phyloP scores from a whole-genome alignment of 2,113 vertebrate species.

The Callionymus lyra region DNA sequence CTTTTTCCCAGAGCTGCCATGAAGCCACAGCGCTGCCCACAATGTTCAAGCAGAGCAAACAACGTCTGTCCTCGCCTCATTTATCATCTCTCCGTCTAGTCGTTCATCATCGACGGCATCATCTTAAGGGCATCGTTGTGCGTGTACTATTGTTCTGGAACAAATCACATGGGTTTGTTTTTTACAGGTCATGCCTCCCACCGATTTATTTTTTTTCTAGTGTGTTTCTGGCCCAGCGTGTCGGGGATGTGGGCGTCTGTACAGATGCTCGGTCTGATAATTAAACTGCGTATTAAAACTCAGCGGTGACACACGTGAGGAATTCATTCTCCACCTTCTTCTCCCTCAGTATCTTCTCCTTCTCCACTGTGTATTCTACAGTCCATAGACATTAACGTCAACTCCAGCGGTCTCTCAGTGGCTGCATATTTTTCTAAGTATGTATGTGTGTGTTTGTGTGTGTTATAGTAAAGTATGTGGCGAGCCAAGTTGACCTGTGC shows the following conservation, averaged over 20 bases:
- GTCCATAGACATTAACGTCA: conserved; percentile 3
- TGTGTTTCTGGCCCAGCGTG: conserved; percentile 22
- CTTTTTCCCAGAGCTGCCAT: conserved; percentile 49
- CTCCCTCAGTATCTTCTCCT: conserved; percentile 17
- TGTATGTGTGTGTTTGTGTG: conserved; percentile 11
- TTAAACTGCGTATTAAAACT: conserved; percentile 57
- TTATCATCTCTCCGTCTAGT: conserved; percentile 30
- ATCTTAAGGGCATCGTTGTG: conserved; percentile 8
- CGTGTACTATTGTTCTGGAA: conserved; percentile 11
- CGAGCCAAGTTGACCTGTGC: conserved; percentile 35
- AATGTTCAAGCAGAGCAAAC: conserved; percentile 52
- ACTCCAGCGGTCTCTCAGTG: neutral
- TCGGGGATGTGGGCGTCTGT: conserved; percentile 57
- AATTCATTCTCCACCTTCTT: conserved; percentile 20
- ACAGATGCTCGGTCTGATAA: conserved; percentile 55
- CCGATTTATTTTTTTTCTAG: conserved; percentile 6
- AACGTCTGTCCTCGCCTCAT: conserved; percentile 2
- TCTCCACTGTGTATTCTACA: conserved; percentile 13
- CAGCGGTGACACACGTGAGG: no score
- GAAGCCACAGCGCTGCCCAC: conserved; percentile 35
- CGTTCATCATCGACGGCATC: conserved; percentile 52
- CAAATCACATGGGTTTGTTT: conserved; percentile 7
- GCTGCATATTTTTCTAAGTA: conserved; percentile 2
- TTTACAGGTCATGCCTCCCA: conserved; percentile 7
- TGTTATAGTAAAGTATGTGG: conserved; percentile 23